Evolutionary conservation across 2,888 invertebrate species (phyloP).

Genomic region (Latrodectus hesperus): DNA sequence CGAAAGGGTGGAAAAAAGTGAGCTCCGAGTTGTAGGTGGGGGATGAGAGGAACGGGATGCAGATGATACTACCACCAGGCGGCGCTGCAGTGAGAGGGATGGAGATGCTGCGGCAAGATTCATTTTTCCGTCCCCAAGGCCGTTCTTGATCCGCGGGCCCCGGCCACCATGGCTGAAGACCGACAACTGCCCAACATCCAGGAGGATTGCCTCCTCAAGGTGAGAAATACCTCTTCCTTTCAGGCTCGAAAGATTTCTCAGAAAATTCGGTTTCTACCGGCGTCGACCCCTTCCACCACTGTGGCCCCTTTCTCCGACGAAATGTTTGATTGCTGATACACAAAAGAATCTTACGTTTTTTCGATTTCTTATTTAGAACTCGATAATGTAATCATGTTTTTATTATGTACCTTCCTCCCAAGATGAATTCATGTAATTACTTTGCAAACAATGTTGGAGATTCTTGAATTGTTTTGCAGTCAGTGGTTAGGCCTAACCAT

Average conservation of each 20-base stretch:
- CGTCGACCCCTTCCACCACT: constrained; percentile 1
- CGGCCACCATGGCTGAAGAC: constrained; percentile 56
- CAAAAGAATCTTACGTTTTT: too few relatives aligned
- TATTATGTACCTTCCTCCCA: background rate
- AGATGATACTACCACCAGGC: constrained; percentile 50
- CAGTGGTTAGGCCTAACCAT: constrained; percentile 31
- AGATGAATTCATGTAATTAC: background rate
- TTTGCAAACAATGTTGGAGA: background rate
- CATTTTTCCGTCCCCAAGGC: constrained; percentile 45
- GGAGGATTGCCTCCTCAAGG: constrained; percentile 68
- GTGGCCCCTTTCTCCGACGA: background rate
- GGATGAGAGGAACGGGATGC: constrained; percentile 30
- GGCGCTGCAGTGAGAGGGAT: constrained; percentile 58
- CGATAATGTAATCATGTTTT: too few relatives aligned
- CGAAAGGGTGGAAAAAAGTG: constrained; percentile 3
- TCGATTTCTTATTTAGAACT: too few relatives aligned
- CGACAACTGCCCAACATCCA: constrained; percentile 66
- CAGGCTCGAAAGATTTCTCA: background rate
- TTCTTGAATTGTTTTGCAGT: background rate
- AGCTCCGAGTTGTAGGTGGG: background rate
- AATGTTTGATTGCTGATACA: too few relatives aligned
- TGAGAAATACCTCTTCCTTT: background rate
- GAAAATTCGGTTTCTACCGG: background rate
- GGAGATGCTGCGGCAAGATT: constrained; percentile 62
- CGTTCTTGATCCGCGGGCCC: constrained; percentile 6